Evolutionary conservation across 53 echinoderm and acorn worm genomes (phyloP).

Genomic region (Paelopatides confundens): DNA sequence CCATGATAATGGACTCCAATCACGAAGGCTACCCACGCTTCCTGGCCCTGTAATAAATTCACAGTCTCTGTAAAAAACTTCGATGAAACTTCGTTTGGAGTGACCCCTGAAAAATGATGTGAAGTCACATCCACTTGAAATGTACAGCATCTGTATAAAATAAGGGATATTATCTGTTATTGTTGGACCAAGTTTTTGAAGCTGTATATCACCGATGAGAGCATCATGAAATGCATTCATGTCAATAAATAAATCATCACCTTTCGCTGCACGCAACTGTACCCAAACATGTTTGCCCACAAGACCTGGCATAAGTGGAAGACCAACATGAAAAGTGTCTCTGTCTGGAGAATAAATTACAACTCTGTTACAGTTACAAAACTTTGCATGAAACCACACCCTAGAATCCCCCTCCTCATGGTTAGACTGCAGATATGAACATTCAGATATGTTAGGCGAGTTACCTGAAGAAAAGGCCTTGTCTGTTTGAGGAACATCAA

Average conservation of each 20-base stretch:
- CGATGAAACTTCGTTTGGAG: constrained; percentile 11
- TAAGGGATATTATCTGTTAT: not conserved
- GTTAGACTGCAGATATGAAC: not conserved
- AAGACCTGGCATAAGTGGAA: not conserved
- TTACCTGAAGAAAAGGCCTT: not conserved
- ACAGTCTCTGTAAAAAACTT: constrained; percentile 25
- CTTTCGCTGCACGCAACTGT: constrained; percentile 17
- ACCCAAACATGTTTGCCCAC: not conserved
- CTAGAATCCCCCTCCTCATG: constrained; percentile 21
- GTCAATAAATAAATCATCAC: constrained; percentile 4
- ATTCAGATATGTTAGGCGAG: not conserved
- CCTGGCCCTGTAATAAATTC: constrained; percentile 5
- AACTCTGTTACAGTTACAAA: not conserved
- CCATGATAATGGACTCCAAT: not conserved
- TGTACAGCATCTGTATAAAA: constrained; percentile 4
- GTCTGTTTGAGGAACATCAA: not conserved
- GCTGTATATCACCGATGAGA: not conserved
- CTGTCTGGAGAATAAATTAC: constrained; percentile 25
- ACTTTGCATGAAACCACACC: constrained; percentile 41
- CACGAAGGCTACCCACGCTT: not conserved
- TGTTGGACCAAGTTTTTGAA: not conserved
- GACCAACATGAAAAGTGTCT: constrained; percentile 19
- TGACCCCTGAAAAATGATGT: not conserved
- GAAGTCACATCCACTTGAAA: constrained; percentile 9
- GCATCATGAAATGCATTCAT: not conserved